These are phyloP conservation scores for Lepus oiostolus DNA, from an alignment of 2,797 vertebrate genomes.

Conservation along the genomic window DNA sequence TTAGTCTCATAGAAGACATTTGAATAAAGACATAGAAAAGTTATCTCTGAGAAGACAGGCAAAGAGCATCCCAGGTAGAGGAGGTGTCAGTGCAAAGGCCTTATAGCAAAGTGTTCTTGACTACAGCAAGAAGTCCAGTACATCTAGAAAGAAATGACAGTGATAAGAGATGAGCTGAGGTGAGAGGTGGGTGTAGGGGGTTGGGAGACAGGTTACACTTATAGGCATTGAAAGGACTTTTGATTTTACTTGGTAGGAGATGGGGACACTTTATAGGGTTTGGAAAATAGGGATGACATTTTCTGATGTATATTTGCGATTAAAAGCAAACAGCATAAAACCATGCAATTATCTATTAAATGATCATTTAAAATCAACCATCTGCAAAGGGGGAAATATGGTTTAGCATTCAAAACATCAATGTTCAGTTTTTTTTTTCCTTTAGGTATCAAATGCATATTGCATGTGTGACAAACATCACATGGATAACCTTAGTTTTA, in stretches of 20 bases:
- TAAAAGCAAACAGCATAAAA: slow-evolving; percentile 26
- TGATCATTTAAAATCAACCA: neutral
- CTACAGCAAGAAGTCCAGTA: neutral
- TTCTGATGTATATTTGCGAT: neutral
- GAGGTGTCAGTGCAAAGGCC: neutral
- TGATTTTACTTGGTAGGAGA: neutral
- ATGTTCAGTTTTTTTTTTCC: neutral
- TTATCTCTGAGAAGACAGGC: neutral
- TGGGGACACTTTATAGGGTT: neutral
- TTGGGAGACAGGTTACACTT: neutral
- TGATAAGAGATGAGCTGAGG: neutral
- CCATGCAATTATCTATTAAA: neutral
- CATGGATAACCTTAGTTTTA: slow-evolving; percentile 17
- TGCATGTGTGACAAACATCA: slow-evolving; percentile 32
- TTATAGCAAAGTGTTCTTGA: neutral
- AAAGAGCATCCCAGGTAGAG: neutral
- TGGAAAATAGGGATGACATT: neutral
- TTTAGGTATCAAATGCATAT: neutral
- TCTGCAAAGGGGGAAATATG: neutral
- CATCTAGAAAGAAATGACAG: neutral
- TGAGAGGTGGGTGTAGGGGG: too few species aligned
- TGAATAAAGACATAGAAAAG: neutral
- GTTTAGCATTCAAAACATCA: neutral
- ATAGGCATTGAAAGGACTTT: neutral
- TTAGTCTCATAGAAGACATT: neutral